Percentiles rank a stretch among this genome's conserved stretches.
phyloP scores from a whole-genome alignment of 2,113 vertebrate species.

The Lynx canadensis region DNA sequence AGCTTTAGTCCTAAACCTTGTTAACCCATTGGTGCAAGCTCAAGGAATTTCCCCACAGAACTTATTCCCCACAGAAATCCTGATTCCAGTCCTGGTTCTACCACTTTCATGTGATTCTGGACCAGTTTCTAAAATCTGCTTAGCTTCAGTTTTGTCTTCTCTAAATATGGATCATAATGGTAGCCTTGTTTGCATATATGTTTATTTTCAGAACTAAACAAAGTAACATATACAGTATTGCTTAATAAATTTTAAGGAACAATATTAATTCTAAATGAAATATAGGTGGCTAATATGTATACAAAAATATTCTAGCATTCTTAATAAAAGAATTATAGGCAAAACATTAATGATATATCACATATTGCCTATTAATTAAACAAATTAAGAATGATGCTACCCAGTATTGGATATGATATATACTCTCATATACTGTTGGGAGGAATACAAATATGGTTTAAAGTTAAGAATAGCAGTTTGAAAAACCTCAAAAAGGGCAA shows the following conservation, averaged over 20 bases:
- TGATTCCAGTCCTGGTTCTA: background rate
- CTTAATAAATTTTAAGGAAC: background rate
- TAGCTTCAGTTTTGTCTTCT: background rate
- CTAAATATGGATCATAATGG: background rate
- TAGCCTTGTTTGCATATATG: background rate
- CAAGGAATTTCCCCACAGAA: no score
- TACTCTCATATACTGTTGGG: background rate
- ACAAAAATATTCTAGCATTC: background rate
- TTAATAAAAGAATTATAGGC: background rate
- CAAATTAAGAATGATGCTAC: background rate
- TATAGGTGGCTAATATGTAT: background rate
- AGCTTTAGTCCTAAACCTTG: no score
- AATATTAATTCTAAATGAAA: background rate
- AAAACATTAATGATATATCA: background rate
- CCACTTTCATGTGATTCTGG: background rate
- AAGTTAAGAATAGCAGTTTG: background rate
- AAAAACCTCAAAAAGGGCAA: background rate
- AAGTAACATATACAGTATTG: background rate
- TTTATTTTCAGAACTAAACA: background rate
- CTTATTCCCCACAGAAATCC: background rate
- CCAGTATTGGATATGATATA: background rate
- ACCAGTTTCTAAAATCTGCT: background rate
- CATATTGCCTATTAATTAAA: background rate
- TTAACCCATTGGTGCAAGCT: no score
- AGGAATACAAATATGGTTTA: background rate